Percentiles rank a stretch among this genome's conserved stretches.
Conservation (phyloP, 2,797 vertebrate genomes). For the Calcarius lapponicus region DNA sequence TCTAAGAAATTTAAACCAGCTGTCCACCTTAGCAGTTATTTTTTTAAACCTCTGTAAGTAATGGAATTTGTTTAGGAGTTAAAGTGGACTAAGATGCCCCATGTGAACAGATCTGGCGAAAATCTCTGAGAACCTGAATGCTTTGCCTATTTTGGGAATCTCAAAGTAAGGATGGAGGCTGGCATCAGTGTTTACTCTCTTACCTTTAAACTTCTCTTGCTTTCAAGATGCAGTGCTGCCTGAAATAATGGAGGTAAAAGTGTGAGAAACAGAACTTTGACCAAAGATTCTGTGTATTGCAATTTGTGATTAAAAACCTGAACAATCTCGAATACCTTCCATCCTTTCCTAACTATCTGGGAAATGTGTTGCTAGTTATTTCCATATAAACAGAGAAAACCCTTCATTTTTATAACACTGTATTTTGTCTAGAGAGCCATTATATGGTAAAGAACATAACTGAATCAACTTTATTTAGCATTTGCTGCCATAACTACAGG, state of each 20-base stretch:
- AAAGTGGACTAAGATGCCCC: background rate
- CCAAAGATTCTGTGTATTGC: background rate
- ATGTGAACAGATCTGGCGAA: background rate
- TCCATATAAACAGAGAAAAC: background rate
- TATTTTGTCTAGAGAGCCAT: background rate
- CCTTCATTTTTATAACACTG: background rate
- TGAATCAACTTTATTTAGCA: background rate
- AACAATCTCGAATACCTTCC: background rate
- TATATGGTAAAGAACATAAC: background rate
- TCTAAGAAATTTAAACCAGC: background rate
- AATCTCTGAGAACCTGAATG: background rate
- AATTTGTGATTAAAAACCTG: background rate
- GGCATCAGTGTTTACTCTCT: background rate
- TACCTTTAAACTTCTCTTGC: background rate
- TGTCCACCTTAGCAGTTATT: background rate
- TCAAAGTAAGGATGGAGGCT: background rate
- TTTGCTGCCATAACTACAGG: background rate
- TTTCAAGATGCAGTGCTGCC: background rate
- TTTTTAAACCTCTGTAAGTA: background rate
- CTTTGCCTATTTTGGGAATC: background rate
- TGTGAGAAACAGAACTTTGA: background rate
- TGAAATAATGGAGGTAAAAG: background rate
- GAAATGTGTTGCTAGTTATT: background rate
- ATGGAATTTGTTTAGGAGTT: background rate
- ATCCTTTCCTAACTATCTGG: background rate